Conservation (phyloP, 2,888 invertebrate genomes). For the Lydus trimaculatus region DNA sequence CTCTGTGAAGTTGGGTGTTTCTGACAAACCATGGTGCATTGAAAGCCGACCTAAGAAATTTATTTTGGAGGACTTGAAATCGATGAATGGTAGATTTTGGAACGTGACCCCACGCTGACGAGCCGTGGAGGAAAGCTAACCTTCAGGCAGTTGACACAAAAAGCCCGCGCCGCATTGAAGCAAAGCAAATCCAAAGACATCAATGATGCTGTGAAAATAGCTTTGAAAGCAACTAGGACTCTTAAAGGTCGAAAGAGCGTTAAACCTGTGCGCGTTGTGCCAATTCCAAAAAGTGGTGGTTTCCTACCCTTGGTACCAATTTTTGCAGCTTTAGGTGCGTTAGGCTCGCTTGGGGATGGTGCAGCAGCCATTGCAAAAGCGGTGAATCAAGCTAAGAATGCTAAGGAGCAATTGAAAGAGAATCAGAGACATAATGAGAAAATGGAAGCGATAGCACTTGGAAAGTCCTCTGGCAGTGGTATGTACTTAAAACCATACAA, state of each 20-base stretch:
- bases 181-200: too few relatives aligned
- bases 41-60: too few relatives aligned
- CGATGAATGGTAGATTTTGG: too few relatives aligned
- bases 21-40: too few relatives aligned
- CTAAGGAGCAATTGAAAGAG: conserved; percentile 38
- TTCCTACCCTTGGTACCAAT: conserved; percentile 41
- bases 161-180: too few relatives aligned
- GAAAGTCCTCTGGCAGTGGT: conserved; percentile 17
- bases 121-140: too few relatives aligned
- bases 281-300: conserved; percentile 48
- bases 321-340: conserved; percentile 41
- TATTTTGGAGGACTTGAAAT: too few relatives aligned
- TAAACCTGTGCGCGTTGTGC: conserved; percentile 36
- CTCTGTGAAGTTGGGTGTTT: too few relatives aligned
- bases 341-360: conserved; percentile 34
- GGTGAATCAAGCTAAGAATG: conserved; percentile 36
- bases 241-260: neutral
- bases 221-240: too few relatives aligned
- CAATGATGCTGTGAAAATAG: too few relatives aligned
- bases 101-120: too few relatives aligned
- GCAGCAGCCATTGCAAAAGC: conserved; percentile 39
- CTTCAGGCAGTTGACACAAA: too few relatives aligned
- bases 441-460: conserved; percentile 40
- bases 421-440: conserved; percentile 38
- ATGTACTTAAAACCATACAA: conserved; percentile 18